phyloP scores from a whole-genome alignment of 2,113 vertebrate species.

The Petrocephalus zakoni region DNA sequence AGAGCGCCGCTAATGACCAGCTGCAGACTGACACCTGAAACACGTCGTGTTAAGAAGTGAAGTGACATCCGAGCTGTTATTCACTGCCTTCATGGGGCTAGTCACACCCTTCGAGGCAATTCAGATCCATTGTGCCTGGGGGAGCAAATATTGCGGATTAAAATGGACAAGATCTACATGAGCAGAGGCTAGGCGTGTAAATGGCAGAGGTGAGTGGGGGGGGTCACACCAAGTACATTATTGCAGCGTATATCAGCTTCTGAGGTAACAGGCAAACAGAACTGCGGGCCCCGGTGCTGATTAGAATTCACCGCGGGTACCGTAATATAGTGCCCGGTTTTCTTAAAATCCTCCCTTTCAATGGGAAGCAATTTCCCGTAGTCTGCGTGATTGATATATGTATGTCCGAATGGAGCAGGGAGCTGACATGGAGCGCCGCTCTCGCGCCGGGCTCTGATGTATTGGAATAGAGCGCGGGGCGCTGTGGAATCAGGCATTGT shows the following conservation, averaged over 20 bases:
- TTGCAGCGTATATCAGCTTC: not conserved
- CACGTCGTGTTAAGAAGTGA: not conserved
- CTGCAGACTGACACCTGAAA: not conserved
- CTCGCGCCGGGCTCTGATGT: not conserved
- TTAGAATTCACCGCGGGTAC: not conserved
- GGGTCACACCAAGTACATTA: not conserved
- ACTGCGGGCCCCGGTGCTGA: not conserved
- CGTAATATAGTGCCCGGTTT: not conserved
- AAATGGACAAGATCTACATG: not conserved
- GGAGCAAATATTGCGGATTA: not conserved
- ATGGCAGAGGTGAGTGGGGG: not conserved
- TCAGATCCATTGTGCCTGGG: not conserved
- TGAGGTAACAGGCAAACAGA: not conserved
- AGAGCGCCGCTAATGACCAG: not conserved
- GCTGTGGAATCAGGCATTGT: not conserved
- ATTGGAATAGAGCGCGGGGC: not conserved
- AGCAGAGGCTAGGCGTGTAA: not conserved
- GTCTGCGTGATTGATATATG: not conserved
- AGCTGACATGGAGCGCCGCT: constrained; percentile 32
- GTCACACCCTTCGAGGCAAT: not conserved
- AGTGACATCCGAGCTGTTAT: not conserved
- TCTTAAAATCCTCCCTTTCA: not conserved
- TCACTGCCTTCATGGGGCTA: not conserved
- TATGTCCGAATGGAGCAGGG: constrained; percentile 1
- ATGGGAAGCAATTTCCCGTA: constrained; percentile 53